Conservation (phyloP, 1,140 invertebrate genomes). For the Coelopa frigida region DNA sequence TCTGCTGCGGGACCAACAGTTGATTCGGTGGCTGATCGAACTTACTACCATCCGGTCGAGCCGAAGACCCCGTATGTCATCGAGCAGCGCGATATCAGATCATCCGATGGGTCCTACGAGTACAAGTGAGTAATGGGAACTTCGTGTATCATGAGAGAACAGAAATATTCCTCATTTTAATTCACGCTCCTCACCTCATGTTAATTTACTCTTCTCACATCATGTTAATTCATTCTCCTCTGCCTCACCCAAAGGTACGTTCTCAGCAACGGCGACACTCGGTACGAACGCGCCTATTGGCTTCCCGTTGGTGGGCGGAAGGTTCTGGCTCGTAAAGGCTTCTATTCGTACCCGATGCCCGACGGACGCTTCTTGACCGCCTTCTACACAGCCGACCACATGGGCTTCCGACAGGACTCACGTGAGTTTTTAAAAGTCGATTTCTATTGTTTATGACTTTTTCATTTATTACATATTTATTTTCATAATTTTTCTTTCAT, state of each 20-base stretch:
- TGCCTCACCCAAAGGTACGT: slow-evolving; percentile 19
- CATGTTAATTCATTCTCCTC: not conserved
- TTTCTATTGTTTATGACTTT: not conserved
- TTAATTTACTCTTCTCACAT: not conserved
- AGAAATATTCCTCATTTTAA: not conserved
- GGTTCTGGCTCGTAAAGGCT: slow-evolving; percentile 30
- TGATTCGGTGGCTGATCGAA: slow-evolving; percentile 17
- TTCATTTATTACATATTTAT: not conserved
- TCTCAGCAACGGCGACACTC: slow-evolving; percentile 33
- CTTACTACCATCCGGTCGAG: slow-evolving; percentile 20
- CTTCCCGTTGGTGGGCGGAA: slow-evolving; percentile 21
- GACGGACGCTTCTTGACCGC: slow-evolving; percentile 24
- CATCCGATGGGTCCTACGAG: slow-evolving; percentile 26
- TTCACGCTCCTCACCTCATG: not conserved
- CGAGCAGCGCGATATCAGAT: slow-evolving; percentile 25
- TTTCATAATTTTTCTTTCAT: not conserved
- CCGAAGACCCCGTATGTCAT: slow-evolving; percentile 15
- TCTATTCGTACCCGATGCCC: slow-evolving; percentile 30
- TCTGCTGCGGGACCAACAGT: slow-evolving; percentile 7
- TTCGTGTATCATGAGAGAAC: not conserved
- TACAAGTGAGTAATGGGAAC: slow-evolving; percentile 23
- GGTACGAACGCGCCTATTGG: slow-evolving; percentile 39
- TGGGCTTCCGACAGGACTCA: slow-evolving; percentile 30
- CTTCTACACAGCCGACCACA: slow-evolving; percentile 35
- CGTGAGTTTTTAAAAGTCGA: slow-evolving; percentile 20